Evolutionary conservation across 2,113 vertebrate genomes (phyloP).

Genomic region (Myrmecobius fasciatus): DNA sequence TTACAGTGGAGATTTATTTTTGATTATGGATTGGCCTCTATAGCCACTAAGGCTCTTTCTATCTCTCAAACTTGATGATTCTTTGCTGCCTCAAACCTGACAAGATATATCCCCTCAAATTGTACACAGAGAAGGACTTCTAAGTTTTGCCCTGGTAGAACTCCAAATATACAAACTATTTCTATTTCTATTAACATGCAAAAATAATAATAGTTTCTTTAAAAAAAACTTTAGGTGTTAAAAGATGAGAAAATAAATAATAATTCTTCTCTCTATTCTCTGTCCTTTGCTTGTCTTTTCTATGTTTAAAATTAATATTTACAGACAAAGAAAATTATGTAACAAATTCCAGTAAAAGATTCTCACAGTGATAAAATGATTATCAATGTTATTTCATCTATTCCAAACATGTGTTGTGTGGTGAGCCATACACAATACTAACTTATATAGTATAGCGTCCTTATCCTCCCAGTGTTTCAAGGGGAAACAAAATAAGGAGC

Average conservation of each 20-base stretch:
- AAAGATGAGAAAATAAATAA: constrained; percentile 3
- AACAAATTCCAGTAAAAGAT: constrained; percentile 8
- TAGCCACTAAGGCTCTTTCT: neutral
- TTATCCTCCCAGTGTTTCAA: neutral
- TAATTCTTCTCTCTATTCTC: neutral
- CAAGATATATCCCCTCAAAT: neutral
- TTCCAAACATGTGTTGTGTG: neutral
- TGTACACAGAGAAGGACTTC: neutral
- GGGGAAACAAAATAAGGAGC: constrained; percentile 11
- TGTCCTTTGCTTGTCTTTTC: neutral
- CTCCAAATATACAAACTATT: neutral
- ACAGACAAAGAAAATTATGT: neutral
- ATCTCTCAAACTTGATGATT: neutral
- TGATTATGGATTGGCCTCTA: neutral
- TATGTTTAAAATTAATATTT: neutral
- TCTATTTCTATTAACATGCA: neutral
- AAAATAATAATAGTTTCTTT: neutral
- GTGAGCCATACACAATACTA: neutral
- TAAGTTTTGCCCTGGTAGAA: neutral
- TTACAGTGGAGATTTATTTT: neutral
- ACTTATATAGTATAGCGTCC: neutral
- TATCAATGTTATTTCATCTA: neutral
- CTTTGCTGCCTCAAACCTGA: neutral
- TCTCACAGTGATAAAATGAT: neutral
- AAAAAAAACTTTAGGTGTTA: neutral